These are phyloP conservation scores for Cyclophora albipunctata DNA, from an alignment of 2,888 invertebrate species.

Conservation along the genomic window DNA sequence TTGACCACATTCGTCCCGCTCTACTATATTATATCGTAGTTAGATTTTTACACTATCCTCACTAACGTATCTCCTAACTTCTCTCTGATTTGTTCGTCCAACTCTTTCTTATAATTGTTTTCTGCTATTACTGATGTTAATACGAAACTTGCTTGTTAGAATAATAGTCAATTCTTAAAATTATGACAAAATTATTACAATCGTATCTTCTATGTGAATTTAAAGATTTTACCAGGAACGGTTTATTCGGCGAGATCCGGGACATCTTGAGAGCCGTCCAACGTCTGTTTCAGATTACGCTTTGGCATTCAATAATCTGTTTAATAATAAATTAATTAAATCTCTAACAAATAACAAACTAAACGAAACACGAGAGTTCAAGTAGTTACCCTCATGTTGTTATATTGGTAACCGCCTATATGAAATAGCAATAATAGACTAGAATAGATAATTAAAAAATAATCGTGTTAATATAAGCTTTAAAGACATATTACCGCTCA, in stretches of 20 bases:
- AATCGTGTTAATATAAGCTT: conserved; percentile 23
- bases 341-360: conserved; percentile 19
- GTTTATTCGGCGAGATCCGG: conserved; percentile 19
- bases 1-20: conserved; percentile 53
- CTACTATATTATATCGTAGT: conserved; percentile 37
- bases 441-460: conserved; percentile 68
- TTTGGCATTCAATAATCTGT: conserved; percentile 21
- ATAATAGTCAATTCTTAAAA: conserved; percentile 38
- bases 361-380: conserved; percentile 36
- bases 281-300: conserved; percentile 28
- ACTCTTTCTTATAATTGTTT: conserved; percentile 13
- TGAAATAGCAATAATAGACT: conserved; percentile 73
- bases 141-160: conserved; percentile 16
- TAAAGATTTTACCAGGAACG: conserved; percentile 21
- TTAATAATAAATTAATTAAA: conserved; percentile 14
- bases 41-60: conserved; percentile 48
- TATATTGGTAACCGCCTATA: conserved; percentile 71
- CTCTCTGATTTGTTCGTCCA: conserved; percentile 11
- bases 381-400: conserved; percentile 51
- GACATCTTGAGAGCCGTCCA: conserved; percentile 54
- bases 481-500: conserved; percentile 20
- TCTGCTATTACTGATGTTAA: conserved; percentile 11
- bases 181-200: conserved; percentile 20
- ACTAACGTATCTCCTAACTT: conserved; percentile 25
- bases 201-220: conserved; percentile 9